Base-by-base conservation (phyloP, 2,113 vertebrate genomes). In the Pollachius pollachius region DNA sequence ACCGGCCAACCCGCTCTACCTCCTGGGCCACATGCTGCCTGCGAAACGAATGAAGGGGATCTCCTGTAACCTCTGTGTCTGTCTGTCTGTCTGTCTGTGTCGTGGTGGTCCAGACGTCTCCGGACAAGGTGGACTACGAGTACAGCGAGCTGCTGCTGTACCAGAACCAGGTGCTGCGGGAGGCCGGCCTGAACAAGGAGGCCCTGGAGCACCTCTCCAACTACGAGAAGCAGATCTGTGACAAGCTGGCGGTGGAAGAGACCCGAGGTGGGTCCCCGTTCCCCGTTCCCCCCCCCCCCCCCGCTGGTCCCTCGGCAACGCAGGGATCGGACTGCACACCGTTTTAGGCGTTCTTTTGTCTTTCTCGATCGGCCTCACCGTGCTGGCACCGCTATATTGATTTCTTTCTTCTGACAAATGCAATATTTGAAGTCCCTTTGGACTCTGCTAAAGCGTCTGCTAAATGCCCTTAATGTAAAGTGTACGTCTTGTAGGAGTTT, bases 81-180 rank as follows among this genome's bases (percentile, higher is more conserved):
- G 11, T 48, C 41, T 48, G 5, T 48, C 6, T 48, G 8, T 48
- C 41, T 7, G 41, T 41, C 2, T 11, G 5, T 63, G 5, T 63
- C 3, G 25, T 56, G 21, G 11, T 69, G 41, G 1, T 79, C 54
- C 79, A 99, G 97, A 97, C 96, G 15, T 98, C 96, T 62, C 96
- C 96, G 75, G 96, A 98, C 90, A 98, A 99, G 91, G 95, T 99
- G 87, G 96, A 99, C 91, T 98, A 98, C 65, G 96, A 99, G 86
- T 99, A 99, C 91, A 99, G 96, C n/a, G 97, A 99, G 72, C 90
- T 99, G 74, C 92, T 99, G 81, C 92, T 99, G 17, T 99, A 99
- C 90, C 97, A 99, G 79, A 99, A 98, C 83, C 95, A 99, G 91
- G 97, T 99, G 64, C 93, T 99, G 30, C 93, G 96, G 64, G 97